Conservation (phyloP, 2,797 vertebrate species). For the Cottoperca gobio region DNA sequence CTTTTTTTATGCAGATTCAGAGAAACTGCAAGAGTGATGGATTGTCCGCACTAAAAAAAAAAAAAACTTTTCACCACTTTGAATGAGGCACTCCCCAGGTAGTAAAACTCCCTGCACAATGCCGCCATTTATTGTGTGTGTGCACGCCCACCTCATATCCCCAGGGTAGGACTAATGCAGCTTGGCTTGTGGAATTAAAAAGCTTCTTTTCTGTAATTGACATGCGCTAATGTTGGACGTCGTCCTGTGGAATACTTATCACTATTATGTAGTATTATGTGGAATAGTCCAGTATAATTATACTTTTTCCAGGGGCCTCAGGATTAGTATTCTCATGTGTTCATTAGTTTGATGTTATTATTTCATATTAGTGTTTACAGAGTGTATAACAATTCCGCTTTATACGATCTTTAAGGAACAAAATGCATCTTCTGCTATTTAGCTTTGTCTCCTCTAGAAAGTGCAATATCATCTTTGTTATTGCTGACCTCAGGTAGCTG, state of each 20-base stretch:
- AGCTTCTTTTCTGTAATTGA: not conserved
- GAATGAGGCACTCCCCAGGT: conserved; percentile 14
- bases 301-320: too few relatives aligned
- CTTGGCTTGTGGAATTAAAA: conserved; percentile 10
- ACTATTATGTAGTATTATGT: too few relatives aligned
- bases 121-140: conserved; percentile 4
- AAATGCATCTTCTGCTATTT: not conserved
- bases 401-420: too few relatives aligned
- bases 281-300: too few relatives aligned
- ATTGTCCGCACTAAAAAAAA: not conserved
- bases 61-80: conserved; percentile 18
- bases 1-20: conserved; percentile 62
- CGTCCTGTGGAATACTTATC: not conserved
- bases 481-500: not conserved
- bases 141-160: conserved; percentile 15
- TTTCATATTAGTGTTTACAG: too few relatives aligned
- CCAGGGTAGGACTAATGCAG: not conserved
- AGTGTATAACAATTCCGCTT: not conserved
- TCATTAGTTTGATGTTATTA: too few relatives aligned
- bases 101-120: conserved; percentile 1
- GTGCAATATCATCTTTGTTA: not conserved
- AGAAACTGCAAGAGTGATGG: conserved; percentile 32
- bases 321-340: not conserved
- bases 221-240: not conserved
- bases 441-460: too few relatives aligned